Conservation (phyloP, 2,888 invertebrate species). For the Plebejus melissa region DNA sequence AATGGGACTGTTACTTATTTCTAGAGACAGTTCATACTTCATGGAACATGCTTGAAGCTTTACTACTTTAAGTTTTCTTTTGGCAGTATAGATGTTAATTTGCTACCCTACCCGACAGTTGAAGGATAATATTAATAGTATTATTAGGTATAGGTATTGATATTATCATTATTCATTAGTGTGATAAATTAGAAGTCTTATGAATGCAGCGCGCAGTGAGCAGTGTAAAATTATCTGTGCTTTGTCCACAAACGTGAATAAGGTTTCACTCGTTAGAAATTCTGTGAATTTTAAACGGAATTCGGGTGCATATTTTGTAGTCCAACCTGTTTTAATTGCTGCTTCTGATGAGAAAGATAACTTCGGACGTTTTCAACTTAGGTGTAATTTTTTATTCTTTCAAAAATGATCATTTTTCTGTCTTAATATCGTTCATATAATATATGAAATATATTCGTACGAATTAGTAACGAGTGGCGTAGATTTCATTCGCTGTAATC, state of each 20-base stretch:
- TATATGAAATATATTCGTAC: background rate
- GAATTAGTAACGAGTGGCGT: background rate
- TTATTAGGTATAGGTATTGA: background rate
- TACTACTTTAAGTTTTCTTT: background rate
- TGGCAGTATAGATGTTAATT: background rate
- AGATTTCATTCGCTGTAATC: background rate
- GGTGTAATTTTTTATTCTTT: background rate
- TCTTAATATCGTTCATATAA: background rate
- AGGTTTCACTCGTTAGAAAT: slow-evolving; percentile 35
- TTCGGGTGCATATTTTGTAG: slow-evolving; percentile 17
- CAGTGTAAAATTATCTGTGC: slow-evolving; percentile 34
- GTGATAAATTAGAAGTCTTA: slow-evolving; percentile 34
- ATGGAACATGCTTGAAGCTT: too few relatives aligned
- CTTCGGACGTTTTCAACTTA: slow-evolving; percentile 3
- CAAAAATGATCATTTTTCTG: background rate
- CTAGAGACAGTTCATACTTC: too few relatives aligned
- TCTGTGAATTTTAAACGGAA: slow-evolving; percentile 30
- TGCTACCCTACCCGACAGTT: too few relatives aligned
- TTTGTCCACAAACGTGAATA: slow-evolving; percentile 34
- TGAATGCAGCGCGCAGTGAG: slow-evolving; percentile 29
- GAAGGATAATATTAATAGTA: background rate
- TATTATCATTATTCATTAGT: background rate
- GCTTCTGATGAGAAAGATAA: slow-evolving; percentile 1
- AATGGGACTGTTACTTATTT: background rate
- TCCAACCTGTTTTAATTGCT: slow-evolving; percentile 22